A percentile compares a stretch with the other conserved stretches of the same genome.
phyloP scores from a whole-genome alignment of 2,888 invertebrate genomes.

The Pimpla rufipes region DNA sequence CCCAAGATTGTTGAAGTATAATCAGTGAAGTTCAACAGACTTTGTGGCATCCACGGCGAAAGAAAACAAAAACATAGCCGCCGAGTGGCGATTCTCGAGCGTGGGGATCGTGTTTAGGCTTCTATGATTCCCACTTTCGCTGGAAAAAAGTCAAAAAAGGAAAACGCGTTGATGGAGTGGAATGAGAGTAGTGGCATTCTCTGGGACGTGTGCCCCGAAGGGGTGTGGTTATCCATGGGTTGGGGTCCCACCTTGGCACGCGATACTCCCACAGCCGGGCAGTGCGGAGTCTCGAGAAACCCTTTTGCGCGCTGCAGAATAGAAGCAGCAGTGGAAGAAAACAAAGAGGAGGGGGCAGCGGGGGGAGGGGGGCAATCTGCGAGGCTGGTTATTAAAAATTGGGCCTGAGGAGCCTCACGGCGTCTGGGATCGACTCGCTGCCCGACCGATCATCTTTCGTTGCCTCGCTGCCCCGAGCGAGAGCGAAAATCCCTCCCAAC shows the following conservation, averaged over 20 bases:
- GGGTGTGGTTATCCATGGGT: slow-evolving; percentile 66
- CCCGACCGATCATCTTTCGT: slow-evolving; percentile 64
- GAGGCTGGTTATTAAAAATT: slow-evolving; percentile 78
- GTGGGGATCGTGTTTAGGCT: slow-evolving; percentile 13
- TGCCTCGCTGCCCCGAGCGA: slow-evolving; percentile 13
- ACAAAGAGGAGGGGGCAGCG: slow-evolving; percentile 7
- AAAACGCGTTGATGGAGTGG: slow-evolving; percentile 7
- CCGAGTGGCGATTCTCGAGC: slow-evolving; percentile 20
- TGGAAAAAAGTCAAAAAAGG: slow-evolving; percentile 13
- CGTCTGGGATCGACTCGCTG: slow-evolving; percentile 57
- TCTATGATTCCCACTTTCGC: slow-evolving; percentile 33
- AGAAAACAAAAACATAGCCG: not conserved
- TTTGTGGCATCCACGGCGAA: slow-evolving; percentile 26
- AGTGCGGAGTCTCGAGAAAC: not conserved
- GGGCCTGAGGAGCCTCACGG: slow-evolving; percentile 51
- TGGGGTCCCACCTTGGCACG: slow-evolving; percentile 68
- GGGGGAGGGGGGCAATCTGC: slow-evolving; percentile 30
- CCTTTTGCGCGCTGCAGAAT: slow-evolving; percentile 8
- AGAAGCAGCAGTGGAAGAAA: slow-evolving; percentile 26
- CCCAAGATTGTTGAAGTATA: not conserved
- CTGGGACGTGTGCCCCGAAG: slow-evolving; percentile 70
- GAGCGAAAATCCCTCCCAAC: slow-evolving; percentile 43
- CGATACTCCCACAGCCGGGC: slow-evolving; percentile 74
- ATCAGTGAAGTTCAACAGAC: slow-evolving; percentile 44
- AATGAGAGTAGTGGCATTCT: slow-evolving; percentile 22